Conservation (phyloP, 35 echinoderm and acorn worm species). For the Chiridota heheva region DNA sequence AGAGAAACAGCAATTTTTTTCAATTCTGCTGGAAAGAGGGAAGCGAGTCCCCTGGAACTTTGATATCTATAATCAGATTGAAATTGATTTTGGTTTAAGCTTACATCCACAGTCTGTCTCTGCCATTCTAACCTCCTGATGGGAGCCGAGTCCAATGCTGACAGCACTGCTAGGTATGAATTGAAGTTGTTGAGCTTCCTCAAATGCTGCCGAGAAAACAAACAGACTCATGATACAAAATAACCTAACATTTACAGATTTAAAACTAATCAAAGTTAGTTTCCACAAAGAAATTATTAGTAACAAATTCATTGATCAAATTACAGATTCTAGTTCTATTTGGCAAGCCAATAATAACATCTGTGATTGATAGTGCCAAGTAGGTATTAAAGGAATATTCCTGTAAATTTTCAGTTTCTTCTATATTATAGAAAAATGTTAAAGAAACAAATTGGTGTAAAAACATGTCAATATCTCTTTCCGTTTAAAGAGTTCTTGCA, state of each 20-base stretch:
- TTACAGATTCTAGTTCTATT: background rate
- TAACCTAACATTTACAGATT: background rate
- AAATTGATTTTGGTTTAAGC: too few relatives aligned
- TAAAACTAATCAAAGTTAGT: background rate
- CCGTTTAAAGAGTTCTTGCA: too few relatives aligned
- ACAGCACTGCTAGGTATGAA: slow-evolving; percentile 91
- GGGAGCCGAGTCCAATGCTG: slow-evolving; percentile 90
- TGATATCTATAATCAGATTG: too few relatives aligned
- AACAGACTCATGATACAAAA: background rate
- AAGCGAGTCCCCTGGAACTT: too few relatives aligned
- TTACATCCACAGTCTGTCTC: slow-evolving; percentile 80
- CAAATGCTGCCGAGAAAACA: slow-evolving; percentile 65
- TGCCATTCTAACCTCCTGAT: slow-evolving; percentile 96
- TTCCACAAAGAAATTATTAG: background rate
- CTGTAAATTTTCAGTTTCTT: too few relatives aligned
- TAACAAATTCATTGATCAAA: background rate
- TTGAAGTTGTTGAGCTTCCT: slow-evolving; percentile 99
- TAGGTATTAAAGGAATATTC: too few relatives aligned
- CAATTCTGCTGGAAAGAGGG: too few relatives aligned
- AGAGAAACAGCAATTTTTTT: too few relatives aligned
- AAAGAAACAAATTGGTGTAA: too few relatives aligned
- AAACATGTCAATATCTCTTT: too few relatives aligned
- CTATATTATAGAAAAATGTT: too few relatives aligned
- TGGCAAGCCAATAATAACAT: background rate
- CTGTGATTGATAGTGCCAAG: too few relatives aligned